Percentiles rank a stretch among this genome's conserved stretches.
These are phyloP conservation scores for Ptyas mucosa DNA, from an alignment of 2,113 vertebrate genomes.

Conservation along the genomic window DNA sequence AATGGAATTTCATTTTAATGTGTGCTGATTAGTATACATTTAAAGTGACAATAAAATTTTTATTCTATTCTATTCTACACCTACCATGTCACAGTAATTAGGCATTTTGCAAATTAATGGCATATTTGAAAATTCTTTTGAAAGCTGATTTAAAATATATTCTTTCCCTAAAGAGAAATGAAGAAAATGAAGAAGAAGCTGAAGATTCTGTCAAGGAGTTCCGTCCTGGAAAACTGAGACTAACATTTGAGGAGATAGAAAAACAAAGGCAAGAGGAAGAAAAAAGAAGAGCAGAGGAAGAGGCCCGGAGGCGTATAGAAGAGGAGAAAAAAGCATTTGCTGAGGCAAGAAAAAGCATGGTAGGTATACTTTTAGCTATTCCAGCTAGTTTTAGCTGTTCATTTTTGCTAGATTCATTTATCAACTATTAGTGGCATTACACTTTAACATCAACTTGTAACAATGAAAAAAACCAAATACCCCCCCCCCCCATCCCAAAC, in stretches of 20 bases:
- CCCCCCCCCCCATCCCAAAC: not conserved
- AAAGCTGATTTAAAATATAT: not conserved
- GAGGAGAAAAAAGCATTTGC: constrained; percentile 93
- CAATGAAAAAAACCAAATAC: not conserved
- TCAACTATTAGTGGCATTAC: not conserved
- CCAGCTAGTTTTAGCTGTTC: not conserved
- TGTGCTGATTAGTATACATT: too few species aligned
- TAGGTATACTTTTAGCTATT: constrained; percentile 44
- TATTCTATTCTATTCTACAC: not conserved
- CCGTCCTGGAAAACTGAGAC: constrained; percentile 84
- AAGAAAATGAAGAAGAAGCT: constrained; percentile 62
- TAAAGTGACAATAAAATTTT: too few species aligned
- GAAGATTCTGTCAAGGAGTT: constrained; percentile 57
- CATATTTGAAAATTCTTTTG: not conserved
- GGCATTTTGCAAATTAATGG: not conserved
- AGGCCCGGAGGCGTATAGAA: constrained; percentile 83
- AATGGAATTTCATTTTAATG: too few species aligned
- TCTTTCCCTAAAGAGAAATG: constrained; percentile 52
- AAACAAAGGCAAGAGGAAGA: constrained; percentile 86
- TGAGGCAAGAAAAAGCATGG: constrained; percentile 93
- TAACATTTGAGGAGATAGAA: constrained; percentile 95
- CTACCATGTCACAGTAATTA: not conserved
- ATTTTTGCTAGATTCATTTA: not conserved
- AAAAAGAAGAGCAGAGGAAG: constrained; percentile 85
- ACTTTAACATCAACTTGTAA: not conserved